A percentile compares a stretch with the other conserved stretches of the same genome.
These are phyloP conservation scores for Chrosomus eos DNA, from an alignment of 2,797 vertebrate genomes.

Conservation along the genomic window DNA sequence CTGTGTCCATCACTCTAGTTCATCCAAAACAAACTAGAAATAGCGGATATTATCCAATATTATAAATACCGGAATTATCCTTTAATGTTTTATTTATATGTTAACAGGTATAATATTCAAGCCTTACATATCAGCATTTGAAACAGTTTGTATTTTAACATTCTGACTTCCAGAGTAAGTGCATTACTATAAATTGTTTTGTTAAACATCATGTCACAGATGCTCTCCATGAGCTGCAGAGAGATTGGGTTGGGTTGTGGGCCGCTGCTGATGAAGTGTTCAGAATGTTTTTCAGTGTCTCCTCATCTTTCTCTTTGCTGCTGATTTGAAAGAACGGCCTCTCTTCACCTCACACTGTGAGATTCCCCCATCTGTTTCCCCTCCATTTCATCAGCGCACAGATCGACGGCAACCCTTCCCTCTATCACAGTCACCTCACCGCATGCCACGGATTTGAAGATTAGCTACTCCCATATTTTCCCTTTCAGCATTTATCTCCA, in stretches of 20 bases:
- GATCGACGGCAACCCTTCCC: constrained; percentile 69
- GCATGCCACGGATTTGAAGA: constrained; percentile 55
- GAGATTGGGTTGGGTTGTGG: background rate
- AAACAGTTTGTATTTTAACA: background rate
- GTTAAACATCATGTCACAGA: background rate
- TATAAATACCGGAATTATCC: too few relatives aligned
- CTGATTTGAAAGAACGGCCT: constrained; percentile 73
- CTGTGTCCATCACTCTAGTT: too few relatives aligned
- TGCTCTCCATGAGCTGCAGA: background rate
- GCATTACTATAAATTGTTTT: background rate
- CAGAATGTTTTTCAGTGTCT: background rate
- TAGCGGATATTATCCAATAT: too few relatives aligned
- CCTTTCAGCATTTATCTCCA: constrained; percentile 36
- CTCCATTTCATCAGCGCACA: constrained; percentile 65
- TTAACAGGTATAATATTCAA: background rate
- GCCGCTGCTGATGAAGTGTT: constrained; percentile 5
- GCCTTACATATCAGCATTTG: background rate
- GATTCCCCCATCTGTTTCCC: constrained; percentile 74
- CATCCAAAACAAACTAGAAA: too few relatives aligned
- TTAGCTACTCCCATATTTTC: constrained; percentile 47
- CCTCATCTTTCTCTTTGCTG: constrained; percentile 31
- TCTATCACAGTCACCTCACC: constrained; percentile 49
- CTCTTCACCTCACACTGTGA: constrained; percentile 74
- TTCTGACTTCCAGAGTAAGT: background rate
- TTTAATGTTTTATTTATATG: background rate